Evolutionary conservation across 2,888 invertebrate species (phyloP).

Genomic region (Diabrotica balteata): DNA sequence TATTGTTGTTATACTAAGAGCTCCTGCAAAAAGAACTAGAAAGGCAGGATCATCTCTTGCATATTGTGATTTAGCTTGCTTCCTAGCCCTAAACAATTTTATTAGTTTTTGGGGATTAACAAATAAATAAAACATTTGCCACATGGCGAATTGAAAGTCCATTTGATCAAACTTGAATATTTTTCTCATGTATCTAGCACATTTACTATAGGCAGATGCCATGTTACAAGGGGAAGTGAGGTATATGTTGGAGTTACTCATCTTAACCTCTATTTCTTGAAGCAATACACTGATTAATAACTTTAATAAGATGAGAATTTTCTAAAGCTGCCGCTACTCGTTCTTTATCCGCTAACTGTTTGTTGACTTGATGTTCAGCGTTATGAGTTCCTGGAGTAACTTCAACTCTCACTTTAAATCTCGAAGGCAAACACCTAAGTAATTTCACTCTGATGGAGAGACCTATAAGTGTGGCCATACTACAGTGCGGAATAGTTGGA

Average conservation of each 20-base stretch:
- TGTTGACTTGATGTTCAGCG: constrained; percentile 93
- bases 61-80: constrained; percentile 99
- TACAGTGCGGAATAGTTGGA: constrained; percentile 98
- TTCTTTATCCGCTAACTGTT: constrained; percentile 97
- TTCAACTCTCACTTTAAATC: constrained; percentile 83
- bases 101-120: constrained; percentile 97
- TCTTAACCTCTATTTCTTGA: constrained; percentile 39
- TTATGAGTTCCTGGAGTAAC: constrained; percentile 93
- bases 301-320: constrained; percentile 87
- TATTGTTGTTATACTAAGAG: constrained; percentile 87
- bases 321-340: constrained; percentile 96
- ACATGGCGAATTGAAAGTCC: constrained; percentile 99
- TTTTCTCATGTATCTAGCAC: constrained; percentile 84
- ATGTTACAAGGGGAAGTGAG: constrained; percentile 63
- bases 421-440: constrained; percentile 80
- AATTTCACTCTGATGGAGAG: constrained; percentile 92
- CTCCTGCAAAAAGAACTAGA: constrained; percentile 86
- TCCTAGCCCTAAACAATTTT: constrained; percentile 95
- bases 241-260: constrained; percentile 27
- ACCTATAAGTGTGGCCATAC: constrained; percentile 96
- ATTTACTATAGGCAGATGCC: constrained; percentile 86
- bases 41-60: constrained; percentile 99
- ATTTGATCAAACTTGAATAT: constrained; percentile 93
- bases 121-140: constrained; percentile 98
- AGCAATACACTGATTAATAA: constrained; percentile 90